Evolutionary conservation across 35 echinoderm and acorn worm species (phyloP), one percentile per base, ranked within the genome.

Genomic region (Ptychodera flava): DNA sequence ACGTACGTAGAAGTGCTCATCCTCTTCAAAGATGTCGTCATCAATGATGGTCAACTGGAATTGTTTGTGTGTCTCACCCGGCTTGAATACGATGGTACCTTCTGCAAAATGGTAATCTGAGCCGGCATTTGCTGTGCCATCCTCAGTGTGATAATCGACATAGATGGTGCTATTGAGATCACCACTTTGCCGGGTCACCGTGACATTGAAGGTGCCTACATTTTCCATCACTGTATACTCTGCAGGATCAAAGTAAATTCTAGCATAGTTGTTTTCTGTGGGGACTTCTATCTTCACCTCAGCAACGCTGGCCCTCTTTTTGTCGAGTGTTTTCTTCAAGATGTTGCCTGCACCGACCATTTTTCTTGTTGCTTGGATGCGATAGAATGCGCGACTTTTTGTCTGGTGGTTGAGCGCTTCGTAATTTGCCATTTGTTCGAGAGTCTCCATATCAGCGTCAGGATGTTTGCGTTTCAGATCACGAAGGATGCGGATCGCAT

Each of bases 391-490:
- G 14, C 96, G 85, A 33, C 96, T 99, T 83, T 99, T 99, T 16
- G 82, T 79, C 89, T 99, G 90, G 28, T 99, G 91, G 76, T 94
- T 92, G 14, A 99, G 89, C 1, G 96, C 90, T 89, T 99, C 96
- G 34, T 99, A 99, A 88, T 99, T 99, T 82, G 96, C 96, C 96
- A 99, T 99, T 80, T 99, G 96, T 80, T 99, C 96, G 35, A 99
- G 88, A 16, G 96, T 92, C 45, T 94, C 87, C 35, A 99, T 64
- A 89, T 99, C 96, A 33, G 96, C 96, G 32, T 99, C 96, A 22
- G 96, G 96, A 36, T 99, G 96, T 76, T 99, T 99, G 37, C 90
- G 88, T 76, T 90, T 80, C 6, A 98, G 80, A 29, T 98, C 95
- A 38, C 93, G 86, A 6, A 98, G 82, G 32, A 98, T 84, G 30